These are phyloP conservation scores for Brenthis daphne DNA, from an alignment of 2,888 invertebrate genomes.

Conservation along the genomic window DNA sequence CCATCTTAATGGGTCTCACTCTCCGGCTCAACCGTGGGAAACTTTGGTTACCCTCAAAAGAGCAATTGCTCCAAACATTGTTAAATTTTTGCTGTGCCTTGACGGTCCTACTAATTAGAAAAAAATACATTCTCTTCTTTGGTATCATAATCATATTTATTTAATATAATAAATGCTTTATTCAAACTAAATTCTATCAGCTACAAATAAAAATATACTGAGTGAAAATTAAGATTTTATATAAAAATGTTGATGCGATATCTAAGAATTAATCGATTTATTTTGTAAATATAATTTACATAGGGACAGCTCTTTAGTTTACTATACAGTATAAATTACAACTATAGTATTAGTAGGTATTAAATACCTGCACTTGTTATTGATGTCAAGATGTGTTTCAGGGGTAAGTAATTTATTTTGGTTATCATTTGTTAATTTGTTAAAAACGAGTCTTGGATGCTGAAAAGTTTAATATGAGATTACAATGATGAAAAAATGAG, in stretches of 20 bases:
- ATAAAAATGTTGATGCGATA: too few relatives aligned
- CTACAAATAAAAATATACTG: too few relatives aligned
- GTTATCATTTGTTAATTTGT: conserved; percentile 52
- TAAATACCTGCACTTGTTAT: conserved; percentile 67
- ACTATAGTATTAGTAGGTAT: too few relatives aligned
- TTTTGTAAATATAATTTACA: too few relatives aligned
- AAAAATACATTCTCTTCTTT: background rate
- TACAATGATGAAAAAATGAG: background rate
- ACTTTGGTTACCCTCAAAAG: conserved; percentile 85
- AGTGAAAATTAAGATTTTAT: too few relatives aligned
- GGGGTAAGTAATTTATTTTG: conserved; percentile 60
- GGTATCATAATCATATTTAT: background rate
- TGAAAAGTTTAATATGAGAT: conserved; percentile 45
- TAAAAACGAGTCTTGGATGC: conserved; percentile 53
- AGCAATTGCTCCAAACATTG: conserved; percentile 62
- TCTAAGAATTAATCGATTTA: too few relatives aligned
- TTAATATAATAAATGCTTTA: background rate
- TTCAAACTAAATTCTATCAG: too few relatives aligned
- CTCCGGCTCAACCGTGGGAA: conserved; percentile 77
- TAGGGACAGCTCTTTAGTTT: too few relatives aligned
- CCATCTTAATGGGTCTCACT: conserved; percentile 66
- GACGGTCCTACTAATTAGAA: conserved; percentile 54
- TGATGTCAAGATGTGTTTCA: conserved; percentile 54
- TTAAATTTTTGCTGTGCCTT: conserved; percentile 55
- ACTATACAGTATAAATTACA: too few relatives aligned